Evolutionary conservation across 2,888 invertebrate genomes (phyloP), one percentile per base, ranked within the genome.

Genomic region (Amaurobius ferox): DNA sequence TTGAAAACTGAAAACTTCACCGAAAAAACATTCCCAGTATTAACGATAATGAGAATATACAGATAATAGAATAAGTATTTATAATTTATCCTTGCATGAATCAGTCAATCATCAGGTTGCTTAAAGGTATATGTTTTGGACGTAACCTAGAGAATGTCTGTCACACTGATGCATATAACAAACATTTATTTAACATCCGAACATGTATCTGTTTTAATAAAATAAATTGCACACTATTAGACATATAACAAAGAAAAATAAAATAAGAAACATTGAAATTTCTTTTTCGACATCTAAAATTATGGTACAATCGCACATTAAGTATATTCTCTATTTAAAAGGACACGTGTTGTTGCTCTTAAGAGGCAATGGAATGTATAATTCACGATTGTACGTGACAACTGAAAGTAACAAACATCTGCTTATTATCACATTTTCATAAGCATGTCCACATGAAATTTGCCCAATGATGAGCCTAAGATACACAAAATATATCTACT

Each of bases 401-500:
- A 19, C 23, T 23, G 23, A 55, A 55, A 55, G 55, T 23, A 55
- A 23, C 23, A 55, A 23, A 55, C 5, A 1, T 55, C 55, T 55
- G 23, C 55, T 55, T 55, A 3, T 55, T 55, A 55, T 55, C 55
- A 55, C 55, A 55, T 55, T 55, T 55, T 19, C 55, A 55, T 23
- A 23, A 5, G 2, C 2, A 55, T 5, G 7, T 19, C 6, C 19
- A 44, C 9, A 44, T 7, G 16, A 44, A 44, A 44, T 44, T 35
- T 9, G 35, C 5, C 9, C 13, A 16, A 44, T 44, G 5, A 16
- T 44, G 16, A 44, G 16, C 2, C 44, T 44, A 44, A 2, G 44
- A 16, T 13, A 44, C 2, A 44, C 6, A 16, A 44, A 5, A 44
- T 16, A 44, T n/a, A n/a, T n/a, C n/a, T n/a, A n/a, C n/a, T n/a